Evolutionary conservation across 2,113 vertebrate species (phyloP).

Genomic region (Gymnobelideus leadbeateri): DNA sequence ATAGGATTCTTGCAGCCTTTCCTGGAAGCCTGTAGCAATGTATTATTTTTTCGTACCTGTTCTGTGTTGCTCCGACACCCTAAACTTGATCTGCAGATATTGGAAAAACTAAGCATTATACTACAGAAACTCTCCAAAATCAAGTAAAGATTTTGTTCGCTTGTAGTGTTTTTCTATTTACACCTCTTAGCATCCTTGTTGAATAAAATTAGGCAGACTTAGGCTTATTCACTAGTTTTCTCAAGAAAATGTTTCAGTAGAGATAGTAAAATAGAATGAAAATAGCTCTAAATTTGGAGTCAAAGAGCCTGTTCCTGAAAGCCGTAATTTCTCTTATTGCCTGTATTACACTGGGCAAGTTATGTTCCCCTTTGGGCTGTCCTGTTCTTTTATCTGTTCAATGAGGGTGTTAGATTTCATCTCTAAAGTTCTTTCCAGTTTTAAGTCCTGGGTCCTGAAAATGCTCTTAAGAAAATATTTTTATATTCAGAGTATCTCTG

Average conservation of each 20-base stretch:
- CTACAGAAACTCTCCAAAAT: slow-evolving; percentile 95
- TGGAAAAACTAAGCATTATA: slow-evolving; percentile 93
- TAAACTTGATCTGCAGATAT: slow-evolving; percentile 85
- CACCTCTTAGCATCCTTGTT: not conserved
- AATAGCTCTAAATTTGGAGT: not conserved
- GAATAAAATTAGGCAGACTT: not conserved
- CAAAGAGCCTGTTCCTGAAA: not conserved
- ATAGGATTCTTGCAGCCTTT: slow-evolving; percentile 86
- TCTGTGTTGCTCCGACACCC: slow-evolving; percentile 88
- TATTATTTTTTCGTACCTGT: slow-evolving; percentile 89
- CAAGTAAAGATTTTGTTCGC: slow-evolving; percentile 85
- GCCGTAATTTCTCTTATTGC: not conserved
- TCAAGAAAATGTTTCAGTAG: not conserved
- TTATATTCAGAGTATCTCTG: not conserved
- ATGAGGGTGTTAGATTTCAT: not conserved
- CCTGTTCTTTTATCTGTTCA: not conserved
- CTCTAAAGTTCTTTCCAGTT: not conserved
- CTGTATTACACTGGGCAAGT: not conserved
- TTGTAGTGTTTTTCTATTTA: slow-evolving; percentile 28
- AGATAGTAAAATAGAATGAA: not conserved
- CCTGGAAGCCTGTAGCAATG: slow-evolving; percentile 90
- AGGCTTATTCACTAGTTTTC: not conserved
- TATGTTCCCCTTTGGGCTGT: not conserved
- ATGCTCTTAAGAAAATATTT: not conserved
- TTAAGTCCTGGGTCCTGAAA: not conserved